Percentiles rank a stretch among this genome's conserved stretches.
These are phyloP conservation scores for Micrastur ruficollis DNA, from an alignment of 2,797 vertebrate species.

Conservation along the genomic window DNA sequence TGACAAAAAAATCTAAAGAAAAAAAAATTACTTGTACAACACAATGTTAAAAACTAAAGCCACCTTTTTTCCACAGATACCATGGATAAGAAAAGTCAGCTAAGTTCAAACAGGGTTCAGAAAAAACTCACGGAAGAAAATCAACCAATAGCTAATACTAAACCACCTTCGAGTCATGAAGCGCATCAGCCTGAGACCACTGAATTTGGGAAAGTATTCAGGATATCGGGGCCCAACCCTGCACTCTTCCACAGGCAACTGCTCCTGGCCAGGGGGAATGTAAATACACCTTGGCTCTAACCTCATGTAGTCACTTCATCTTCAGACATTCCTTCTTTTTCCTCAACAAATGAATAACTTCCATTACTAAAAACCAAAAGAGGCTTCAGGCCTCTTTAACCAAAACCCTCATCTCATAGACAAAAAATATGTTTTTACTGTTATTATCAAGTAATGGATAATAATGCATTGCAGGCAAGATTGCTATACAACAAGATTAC, in stretches of 20 bases:
- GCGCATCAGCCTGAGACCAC: neutral
- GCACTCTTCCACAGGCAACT: neutral
- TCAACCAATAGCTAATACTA: neutral
- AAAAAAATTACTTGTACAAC: neutral
- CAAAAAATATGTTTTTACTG: neutral
- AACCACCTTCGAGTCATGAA: rapidly evolving
- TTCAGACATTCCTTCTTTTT: neutral
- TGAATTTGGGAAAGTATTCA: neutral
- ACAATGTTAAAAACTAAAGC: neutral
- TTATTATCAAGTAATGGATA: neutral
- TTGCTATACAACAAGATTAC: neutral
- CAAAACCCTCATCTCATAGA: neutral
- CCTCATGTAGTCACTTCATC: neutral
- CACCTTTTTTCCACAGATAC: rapidly evolving
- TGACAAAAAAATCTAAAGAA: neutral
- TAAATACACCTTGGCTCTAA: neutral
- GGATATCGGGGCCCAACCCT: rapidly evolving
- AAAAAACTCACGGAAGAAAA: neutral
- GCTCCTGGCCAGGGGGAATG: neutral
- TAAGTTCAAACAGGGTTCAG: neutral
- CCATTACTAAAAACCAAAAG: neutral
- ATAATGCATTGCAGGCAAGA: neutral
- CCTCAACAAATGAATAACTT: neutral
- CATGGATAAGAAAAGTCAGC: neutral
- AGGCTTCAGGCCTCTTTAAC: neutral